Percentiles rank a stretch among this genome's conserved stretches.
Evolutionary conservation across 2,113 vertebrate species (phyloP).

Genomic region (Rhynchopsitta pachyrhyncha): DNA sequence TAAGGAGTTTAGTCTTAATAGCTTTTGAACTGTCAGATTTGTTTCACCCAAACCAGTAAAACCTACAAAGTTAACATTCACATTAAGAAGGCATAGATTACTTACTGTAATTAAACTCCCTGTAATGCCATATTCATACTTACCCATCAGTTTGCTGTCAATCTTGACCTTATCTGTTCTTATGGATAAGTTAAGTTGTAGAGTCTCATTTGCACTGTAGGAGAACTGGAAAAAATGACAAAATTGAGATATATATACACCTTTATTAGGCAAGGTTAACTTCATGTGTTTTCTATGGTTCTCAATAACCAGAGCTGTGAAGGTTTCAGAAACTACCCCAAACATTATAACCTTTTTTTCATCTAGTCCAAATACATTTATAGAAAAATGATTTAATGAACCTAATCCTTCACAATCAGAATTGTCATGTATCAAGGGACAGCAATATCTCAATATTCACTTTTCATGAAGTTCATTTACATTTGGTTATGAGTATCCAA

Average conservation of each 20-base stretch:
- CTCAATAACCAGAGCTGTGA: neutral
- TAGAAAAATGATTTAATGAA: slow-evolving; percentile 36
- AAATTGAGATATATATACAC: neutral
- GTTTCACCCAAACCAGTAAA: neutral
- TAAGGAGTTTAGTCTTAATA: neutral
- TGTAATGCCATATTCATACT: slow-evolving; percentile 18
- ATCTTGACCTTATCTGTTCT: slow-evolving; percentile 81
- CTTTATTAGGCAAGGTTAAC: neutral
- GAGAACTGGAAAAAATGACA: slow-evolving; percentile 76
- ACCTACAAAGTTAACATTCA: neutral
- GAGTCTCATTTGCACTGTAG: slow-evolving; percentile 82
- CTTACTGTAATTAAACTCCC: neutral
- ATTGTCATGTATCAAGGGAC: slow-evolving; percentile 18
- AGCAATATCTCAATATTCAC: neutral
- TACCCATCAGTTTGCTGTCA: slow-evolving; percentile 92
- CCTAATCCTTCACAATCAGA: slow-evolving; percentile 44
- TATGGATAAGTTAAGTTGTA: slow-evolving; percentile 85
- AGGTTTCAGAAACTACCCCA: slow-evolving; percentile 6
- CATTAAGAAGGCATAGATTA: neutral
- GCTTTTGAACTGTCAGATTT: neutral
- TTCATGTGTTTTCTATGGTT: neutral
- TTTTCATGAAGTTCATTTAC: slow-evolving; percentile 57
- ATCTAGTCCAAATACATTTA: neutral
- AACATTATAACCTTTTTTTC: neutral
- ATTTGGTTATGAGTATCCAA: neutral